Conservation (phyloP, 2,113 vertebrate genomes). For the Australoheros scitulus region DNA sequence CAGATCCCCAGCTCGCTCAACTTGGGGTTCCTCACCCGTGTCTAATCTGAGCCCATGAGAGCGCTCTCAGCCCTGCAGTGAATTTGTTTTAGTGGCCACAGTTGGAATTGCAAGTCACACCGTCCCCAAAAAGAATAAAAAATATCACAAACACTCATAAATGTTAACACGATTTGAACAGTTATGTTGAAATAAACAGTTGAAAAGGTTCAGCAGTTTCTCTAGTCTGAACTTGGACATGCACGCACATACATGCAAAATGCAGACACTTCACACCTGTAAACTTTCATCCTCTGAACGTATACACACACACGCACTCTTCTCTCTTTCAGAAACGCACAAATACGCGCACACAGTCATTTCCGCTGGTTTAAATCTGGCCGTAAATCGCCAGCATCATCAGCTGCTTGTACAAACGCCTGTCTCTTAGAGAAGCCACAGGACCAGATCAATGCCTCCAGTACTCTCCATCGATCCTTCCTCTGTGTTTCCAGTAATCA, state of each 20-base stretch:
- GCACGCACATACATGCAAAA: constrained; percentile 23
- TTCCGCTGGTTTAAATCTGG: constrained; percentile 14
- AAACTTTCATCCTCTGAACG: constrained; percentile 4
- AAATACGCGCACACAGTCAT: not conserved
- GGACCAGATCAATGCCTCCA: constrained; percentile 13
- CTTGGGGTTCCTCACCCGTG: constrained; percentile 91
- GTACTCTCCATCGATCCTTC: not conserved
- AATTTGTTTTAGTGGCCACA: not conserved
- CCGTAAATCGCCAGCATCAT: not conserved
- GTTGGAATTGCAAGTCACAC: constrained; percentile 15
- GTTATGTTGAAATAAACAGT: not conserved
- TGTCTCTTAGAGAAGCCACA: constrained; percentile 50
- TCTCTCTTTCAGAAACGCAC: constrained; percentile 11
- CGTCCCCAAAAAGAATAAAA: not conserved
- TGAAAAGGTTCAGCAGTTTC: not conserved
- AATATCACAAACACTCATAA: not conserved
- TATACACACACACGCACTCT: constrained; percentile 6
- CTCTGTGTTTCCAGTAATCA: constrained; percentile 29
- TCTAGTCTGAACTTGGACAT: not conserved
- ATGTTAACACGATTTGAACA: constrained; percentile 12
- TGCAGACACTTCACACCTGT: constrained; percentile 39
- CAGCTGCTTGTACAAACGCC: constrained; percentile 63
- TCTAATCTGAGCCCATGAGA: constrained; percentile 76
- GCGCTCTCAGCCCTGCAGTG: not conserved
- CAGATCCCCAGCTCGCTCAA: constrained; percentile 95